Percentiles rank a stretch among this genome's conserved stretches.
phyloP scores from a whole-genome alignment of 2,888 invertebrate genomes.

The Dyspetes luteomarginatus region DNA sequence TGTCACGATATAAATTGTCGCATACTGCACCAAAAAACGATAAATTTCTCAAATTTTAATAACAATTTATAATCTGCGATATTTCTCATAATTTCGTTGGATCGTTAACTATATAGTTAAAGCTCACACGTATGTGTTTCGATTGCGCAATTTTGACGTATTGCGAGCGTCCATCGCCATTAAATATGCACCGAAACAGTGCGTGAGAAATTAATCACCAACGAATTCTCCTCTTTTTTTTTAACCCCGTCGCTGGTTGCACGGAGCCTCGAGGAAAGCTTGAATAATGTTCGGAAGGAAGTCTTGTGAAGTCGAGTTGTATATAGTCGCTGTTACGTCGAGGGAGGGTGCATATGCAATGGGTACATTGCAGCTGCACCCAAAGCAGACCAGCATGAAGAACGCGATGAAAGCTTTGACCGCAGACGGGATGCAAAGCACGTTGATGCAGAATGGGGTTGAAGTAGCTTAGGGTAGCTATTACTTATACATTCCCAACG shows the following conservation, averaged over 20 bases:
- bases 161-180: background rate
- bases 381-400: background rate
- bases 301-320: background rate
- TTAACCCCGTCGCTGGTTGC: background rate
- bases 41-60: background rate
- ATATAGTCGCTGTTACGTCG: background rate
- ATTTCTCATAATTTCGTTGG: background rate
- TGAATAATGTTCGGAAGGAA: conserved; percentile 37
- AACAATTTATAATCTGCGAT: background rate
- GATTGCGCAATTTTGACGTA: background rate
- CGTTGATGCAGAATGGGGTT: background rate
- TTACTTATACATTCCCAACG: too few relatives aligned
- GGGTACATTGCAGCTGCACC: conserved; percentile 14
- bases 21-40: background rate
- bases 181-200: background rate
- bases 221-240: background rate
- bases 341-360: conserved; percentile 48
- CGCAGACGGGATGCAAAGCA: conserved; percentile 16
- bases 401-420: conserved; percentile 40
- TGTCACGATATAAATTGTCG: too few relatives aligned
- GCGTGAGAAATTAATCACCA: conserved; percentile 20
- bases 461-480: background rate
- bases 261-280: background rate
- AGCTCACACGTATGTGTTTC: background rate
- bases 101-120: background rate